Base-by-base conservation (phyloP, 1,140 invertebrate species). In the Dendroctonus valens region DNA sequence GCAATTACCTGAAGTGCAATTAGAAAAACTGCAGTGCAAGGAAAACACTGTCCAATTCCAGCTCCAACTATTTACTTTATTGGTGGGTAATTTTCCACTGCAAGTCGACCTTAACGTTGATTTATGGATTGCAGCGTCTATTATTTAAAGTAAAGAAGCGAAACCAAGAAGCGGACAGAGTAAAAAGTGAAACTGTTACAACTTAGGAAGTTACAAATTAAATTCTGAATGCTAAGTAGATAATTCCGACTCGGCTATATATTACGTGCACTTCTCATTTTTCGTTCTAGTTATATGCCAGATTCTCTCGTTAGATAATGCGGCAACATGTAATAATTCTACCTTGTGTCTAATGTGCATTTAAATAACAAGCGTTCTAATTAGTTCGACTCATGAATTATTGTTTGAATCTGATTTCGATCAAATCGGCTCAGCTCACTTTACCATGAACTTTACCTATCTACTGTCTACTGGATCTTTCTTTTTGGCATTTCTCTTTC, bases 291-390 rank as follows among this genome's bases (percentile, higher is more conserved):
- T 59, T 59, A 15, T 15, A 26, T 44, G 7, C 57, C 11, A 59
- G 57, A 59, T 59, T 48, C 15, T 42, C 57, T 44, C 38, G 57
- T 59, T 59, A 59, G 57, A 59, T 59, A 59, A 59, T 42, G 41
- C 41, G 46, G 46, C 38, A 37, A 26, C 57, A 40, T 39, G 53
- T 15, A 55, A 55, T 55, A 55, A 55, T 55, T 55, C 41, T 41
- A 40, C 39, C 7, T 40, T 55, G 53, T 41, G 53, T 40, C 53
- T 55, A n/a, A 48, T 38, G 53, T 40, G 26, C 15, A 38, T 55
- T 55, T 55, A 55, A 52, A 55, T 55, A 55, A 55, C 39, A 40
- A 40, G 7, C 39, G 11, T 55, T 55, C 7, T 41, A 41, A 55
- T 55, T 55, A 55, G 50, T n/a, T 52, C 14, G 46, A n/a, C 11